Percentiles rank a stretch among this genome's conserved stretches.
These are phyloP conservation scores for Spinus pinus DNA, from an alignment of 2,797 vertebrate species.

Conservation along the genomic window DNA sequence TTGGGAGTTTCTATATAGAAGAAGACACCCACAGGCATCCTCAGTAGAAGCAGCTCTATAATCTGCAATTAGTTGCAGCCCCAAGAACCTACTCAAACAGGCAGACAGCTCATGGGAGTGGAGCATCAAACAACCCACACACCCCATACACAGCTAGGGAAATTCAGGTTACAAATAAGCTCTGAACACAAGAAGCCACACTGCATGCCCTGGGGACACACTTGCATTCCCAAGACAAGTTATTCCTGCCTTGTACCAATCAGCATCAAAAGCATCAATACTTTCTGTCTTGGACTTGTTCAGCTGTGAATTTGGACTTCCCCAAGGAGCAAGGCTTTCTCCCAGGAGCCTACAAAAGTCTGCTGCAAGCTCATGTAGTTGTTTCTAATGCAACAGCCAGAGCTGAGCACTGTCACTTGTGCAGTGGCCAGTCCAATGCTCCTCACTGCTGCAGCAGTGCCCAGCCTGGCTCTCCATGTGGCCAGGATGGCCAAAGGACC, in stretches of 20 bases:
- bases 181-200: neutral
- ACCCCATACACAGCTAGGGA: neutral
- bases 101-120: neutral
- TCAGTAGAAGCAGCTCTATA: neutral
- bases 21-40: neutral
- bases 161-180: neutral
- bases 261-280: neutral
- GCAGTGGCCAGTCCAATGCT: neutral
- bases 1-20: neutral
- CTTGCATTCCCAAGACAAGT: neutral
- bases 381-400: neutral
- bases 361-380: neutral
- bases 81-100: neutral
- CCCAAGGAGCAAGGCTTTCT: neutral
- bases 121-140: neutral
- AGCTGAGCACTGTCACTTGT: neutral
- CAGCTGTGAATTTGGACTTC: neutral
- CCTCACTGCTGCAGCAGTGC: neutral
- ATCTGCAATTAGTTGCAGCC: neutral
- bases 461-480: neutral
- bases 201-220: neutral
- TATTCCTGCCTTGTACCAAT: constrained; percentile 2
- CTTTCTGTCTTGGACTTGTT: neutral
- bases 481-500: neutral
- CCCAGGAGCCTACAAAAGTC: neutral